Evolutionary conservation across 2,888 invertebrate species (phyloP), one percentile per base, ranked within the genome.

Genomic region (Antheraea assamensis): DNA sequence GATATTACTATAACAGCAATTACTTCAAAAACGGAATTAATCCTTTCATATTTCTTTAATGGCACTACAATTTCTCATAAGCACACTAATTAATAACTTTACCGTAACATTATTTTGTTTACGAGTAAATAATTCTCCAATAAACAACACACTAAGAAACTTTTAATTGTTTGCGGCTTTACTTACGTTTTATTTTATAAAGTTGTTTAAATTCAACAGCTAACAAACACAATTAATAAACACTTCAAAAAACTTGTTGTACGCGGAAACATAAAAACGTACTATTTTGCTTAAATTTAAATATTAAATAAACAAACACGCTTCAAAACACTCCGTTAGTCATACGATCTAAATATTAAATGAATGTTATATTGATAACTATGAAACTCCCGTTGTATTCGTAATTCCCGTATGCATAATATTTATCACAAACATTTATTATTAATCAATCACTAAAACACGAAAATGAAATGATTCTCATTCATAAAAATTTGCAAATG

Each of bases 401-500:
- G 27, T 61, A 27, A 61, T 61, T 61, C 19, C 15, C 61, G 61
- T 64, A n/a, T 30, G 24, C 24, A 10, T 21, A 27, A 64, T 30
- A 64, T 64, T 64, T 27, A 64, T 17, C 30, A 30, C 30, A 64
- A 30, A 64, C 17, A 17, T 17, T 64, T 30, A 64, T 64, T 30
- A 64, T 64, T 42, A 42, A 64, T 64, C 21, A 21, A 64, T 17
- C 2, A 24, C 24, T 58, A 58, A 10, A 58, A 58, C 24, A 24
- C 13, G 24, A 58, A 21, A 64, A 64, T 27, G 30, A 64, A 30
- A 64, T 30, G 27, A 64, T 13, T 64, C n/a, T n/a, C 27, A 30
- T 17, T 64, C 24, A 64, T 17, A 27, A 64, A 70, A 58, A 68
- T 71, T 72, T 24, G 24, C 35, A 61, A 70, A 30, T 47, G 68